A percentile compares a stretch with the other conserved stretches of the same genome.
phyloP scores from a whole-genome alignment of 2,113 vertebrate species.

The Hemichromis elongatus region DNA sequence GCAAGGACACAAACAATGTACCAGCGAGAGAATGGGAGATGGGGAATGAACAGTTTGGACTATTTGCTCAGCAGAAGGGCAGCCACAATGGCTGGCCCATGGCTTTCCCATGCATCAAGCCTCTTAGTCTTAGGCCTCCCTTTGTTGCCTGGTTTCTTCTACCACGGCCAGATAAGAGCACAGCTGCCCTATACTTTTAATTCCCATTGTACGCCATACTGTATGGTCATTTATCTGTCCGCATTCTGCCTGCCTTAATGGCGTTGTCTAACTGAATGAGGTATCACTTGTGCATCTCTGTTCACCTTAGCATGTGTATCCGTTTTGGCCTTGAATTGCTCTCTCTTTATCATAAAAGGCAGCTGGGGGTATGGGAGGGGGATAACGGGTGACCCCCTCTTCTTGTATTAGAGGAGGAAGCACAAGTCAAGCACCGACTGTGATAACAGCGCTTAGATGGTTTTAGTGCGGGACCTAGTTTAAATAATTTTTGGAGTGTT shows the following conservation, averaged over 20 bases:
- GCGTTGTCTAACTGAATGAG: slow-evolving; percentile 54
- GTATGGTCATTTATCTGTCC: slow-evolving; percentile 77
- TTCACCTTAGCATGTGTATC: slow-evolving; percentile 68
- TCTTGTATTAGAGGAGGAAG: slow-evolving; percentile 47
- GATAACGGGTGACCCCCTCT: slow-evolving; percentile 61
- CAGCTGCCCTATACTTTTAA: slow-evolving; percentile 88
- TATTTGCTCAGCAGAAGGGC: slow-evolving; percentile 99
- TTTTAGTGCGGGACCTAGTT: not conserved
- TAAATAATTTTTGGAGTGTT: not conserved
- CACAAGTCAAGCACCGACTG: slow-evolving; percentile 67
- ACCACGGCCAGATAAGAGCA: slow-evolving; percentile 88
- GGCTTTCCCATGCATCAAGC: slow-evolving; percentile 98
- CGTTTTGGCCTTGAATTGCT: slow-evolving; percentile 59
- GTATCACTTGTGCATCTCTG: slow-evolving; percentile 60
- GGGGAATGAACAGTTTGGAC: slow-evolving; percentile 99
- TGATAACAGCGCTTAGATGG: slow-evolving; percentile 33
- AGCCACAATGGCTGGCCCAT: slow-evolving; percentile 93
- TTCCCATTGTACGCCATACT: slow-evolving; percentile 75
- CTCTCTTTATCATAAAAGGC: slow-evolving; percentile 54
- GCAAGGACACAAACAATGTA: slow-evolving; percentile 99
- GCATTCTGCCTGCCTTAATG: slow-evolving; percentile 38
- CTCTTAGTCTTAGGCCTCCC: slow-evolving; percentile 86
- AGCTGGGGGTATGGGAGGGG: slow-evolving; percentile 12
- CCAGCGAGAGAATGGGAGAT: slow-evolving; percentile 98
- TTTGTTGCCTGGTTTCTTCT: slow-evolving; percentile 90